Percentiles rank a stretch among this genome's conserved stretches.
These are phyloP conservation scores for Graptemys geographica DNA, from an alignment of 2,797 vertebrate species.

Conservation along the genomic window DNA sequence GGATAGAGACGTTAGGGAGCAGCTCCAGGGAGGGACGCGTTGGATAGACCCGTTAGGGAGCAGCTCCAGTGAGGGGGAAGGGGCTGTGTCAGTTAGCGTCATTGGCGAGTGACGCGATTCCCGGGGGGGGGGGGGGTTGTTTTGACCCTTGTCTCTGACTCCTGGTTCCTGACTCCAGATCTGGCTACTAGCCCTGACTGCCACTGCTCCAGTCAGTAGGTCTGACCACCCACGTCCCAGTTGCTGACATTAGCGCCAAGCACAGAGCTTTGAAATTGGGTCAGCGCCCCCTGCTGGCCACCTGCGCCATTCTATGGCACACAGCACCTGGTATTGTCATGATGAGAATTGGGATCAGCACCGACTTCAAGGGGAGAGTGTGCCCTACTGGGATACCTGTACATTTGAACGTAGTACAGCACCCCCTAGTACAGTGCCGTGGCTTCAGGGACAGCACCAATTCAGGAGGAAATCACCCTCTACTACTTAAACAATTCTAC, in stretches of 20 bases:
- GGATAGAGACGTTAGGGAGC: no score
- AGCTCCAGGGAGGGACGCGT: no score
- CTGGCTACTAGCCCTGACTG: no score
- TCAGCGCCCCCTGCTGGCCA: background rate
- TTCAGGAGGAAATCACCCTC: background rate
- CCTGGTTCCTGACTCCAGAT: no score
- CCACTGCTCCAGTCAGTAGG: background rate
- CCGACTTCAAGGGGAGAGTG: no score
- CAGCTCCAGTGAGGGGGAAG: no score
- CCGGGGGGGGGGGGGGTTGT: no score
- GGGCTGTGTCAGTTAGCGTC: no score
- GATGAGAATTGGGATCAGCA: background rate
- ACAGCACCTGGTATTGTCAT: background rate
- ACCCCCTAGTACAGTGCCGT: background rate
- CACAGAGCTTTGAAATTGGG: slow-evolving; percentile 73
- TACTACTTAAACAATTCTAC: background rate
- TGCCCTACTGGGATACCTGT: background rate
- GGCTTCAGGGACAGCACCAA: background rate
- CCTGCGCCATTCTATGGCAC: background rate
- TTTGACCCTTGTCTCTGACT: no score
- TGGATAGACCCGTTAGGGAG: no score
- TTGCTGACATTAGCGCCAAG: background rate
- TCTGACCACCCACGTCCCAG: background rate
- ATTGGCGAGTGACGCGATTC: no score
- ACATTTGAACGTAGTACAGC: background rate